phyloP scores from a whole-genome alignment of 1,140 invertebrate genomes.

The Cryptotermes secundus region DNA sequence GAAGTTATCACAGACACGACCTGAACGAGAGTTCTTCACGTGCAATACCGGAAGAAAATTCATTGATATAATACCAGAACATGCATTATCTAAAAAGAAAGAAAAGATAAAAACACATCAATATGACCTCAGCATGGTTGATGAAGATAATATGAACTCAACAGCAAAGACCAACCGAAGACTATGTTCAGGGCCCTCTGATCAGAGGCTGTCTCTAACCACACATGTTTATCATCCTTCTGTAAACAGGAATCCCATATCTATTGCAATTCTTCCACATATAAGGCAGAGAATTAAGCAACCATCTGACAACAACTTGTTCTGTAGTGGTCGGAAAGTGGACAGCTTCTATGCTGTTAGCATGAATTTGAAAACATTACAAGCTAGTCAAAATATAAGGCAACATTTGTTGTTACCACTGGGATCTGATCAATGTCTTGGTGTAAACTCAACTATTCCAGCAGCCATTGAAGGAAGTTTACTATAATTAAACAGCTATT shows the following conservation, averaged over 20 bases:
- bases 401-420: conserved; percentile 24
- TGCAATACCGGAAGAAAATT: neutral
- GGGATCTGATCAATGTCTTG: conserved; percentile 17
- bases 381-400: neutral
- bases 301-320: neutral
- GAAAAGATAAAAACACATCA: neutral
- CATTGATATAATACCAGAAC: neutral
- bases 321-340: neutral
- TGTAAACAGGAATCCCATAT: neutral
- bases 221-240: neutral
- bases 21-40: conserved; percentile 7
- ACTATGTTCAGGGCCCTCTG: neutral
- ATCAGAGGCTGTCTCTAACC: neutral
- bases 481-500: neutral
- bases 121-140: neutral
- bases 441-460: conserved; percentile 13
- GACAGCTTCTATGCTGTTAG: conserved; percentile 25
- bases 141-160: neutral
- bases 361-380: conserved; percentile 25
- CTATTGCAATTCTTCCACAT: conserved; percentile 3
- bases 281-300: conserved; percentile 18
- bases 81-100: neutral
- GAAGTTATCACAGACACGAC: conserved; percentile 15
- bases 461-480: neutral
- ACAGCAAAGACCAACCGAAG: neutral